Conservation (phyloP, 2,113 vertebrate species). For the Oncorhynchus gorbuscha region DNA sequence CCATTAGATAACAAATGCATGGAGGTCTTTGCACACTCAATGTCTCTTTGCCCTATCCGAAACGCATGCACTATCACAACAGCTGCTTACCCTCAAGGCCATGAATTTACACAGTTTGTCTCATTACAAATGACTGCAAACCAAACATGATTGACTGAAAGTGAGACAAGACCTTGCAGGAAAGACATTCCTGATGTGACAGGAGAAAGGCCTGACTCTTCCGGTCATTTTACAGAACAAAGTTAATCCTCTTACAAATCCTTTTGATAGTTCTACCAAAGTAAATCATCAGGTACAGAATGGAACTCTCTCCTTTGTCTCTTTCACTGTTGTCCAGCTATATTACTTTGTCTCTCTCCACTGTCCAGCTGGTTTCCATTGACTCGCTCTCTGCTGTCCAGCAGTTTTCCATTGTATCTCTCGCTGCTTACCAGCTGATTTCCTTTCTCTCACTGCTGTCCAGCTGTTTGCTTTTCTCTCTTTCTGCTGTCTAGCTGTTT, state of each 20-base stretch:
- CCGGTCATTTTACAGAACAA: conserved; percentile 25
- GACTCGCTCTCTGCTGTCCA: too few relatives aligned
- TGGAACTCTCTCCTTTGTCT: conserved; percentile 13
- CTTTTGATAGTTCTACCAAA: background rate
- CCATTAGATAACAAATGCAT: too few relatives aligned
- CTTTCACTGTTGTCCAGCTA: too few relatives aligned
- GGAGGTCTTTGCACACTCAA: too few relatives aligned
- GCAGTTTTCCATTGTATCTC: too few relatives aligned
- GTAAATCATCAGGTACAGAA: conserved; percentile 1
- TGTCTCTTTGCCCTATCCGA: background rate
- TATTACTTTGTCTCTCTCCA: too few relatives aligned
- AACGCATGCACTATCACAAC: background rate
- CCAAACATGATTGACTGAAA: conserved; percentile 31
- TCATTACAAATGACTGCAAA: conserved; percentile 26
- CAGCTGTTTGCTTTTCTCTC: too few relatives aligned
- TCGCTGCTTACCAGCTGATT: too few relatives aligned
- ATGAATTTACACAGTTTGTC: background rate
- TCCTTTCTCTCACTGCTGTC: too few relatives aligned
- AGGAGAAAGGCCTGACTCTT: conserved; percentile 39
- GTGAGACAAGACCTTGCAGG: conserved; percentile 61
- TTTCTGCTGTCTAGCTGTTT: too few relatives aligned
- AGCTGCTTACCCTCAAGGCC: background rate
- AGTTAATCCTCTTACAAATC: conserved; percentile 2
- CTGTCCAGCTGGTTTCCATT: too few relatives aligned
- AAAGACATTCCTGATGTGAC: conserved; percentile 55